Evolutionary conservation across 2,113 vertebrate species (phyloP), one percentile per base, ranked within the genome.

Genomic region (Castor canadensis): DNA sequence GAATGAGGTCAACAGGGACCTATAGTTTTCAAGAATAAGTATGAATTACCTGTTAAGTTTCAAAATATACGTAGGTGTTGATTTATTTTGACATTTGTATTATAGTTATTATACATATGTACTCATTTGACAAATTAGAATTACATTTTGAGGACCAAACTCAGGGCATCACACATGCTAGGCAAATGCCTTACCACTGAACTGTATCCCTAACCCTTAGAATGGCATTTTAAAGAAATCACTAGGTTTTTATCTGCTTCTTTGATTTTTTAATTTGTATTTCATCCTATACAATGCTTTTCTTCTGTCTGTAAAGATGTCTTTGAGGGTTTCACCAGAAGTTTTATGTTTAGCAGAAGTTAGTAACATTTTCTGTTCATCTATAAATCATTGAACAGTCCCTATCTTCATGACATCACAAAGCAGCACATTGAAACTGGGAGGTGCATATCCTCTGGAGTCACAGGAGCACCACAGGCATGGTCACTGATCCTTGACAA

Each of bases 71-170:
- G 22, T 28, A 28, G 60, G 10, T 11, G 30, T 52, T 52, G 38
- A 26, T 64, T 66, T 84, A 66, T 66, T 66, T 47, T 30, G 47
- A 66, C 24, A 67, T n/a, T 38, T 28, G 11, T 47, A 84, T 66
- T 52, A 47, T 47, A 38, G 30, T 67, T 64, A 84, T 86, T 60
- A 94, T 32, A 66, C 40, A 40, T 28, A 77, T 58, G 6, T 38
- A 73, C 84, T 86, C 54, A 83, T 40, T 52, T 87, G 76, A 84
- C 45, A 95, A 91, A 62, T 58, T 54, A 54, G 73, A 92, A 82
- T 38, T 71, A 56, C 6, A 22, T 30, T 91, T 89, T 79, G 22
- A 22, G 22, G 60, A 62, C 26, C 60, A 62, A 62, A 62, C 60
- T 22, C 60, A 26, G 60, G 24, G 60, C 22, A 20, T 62, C 20